Evolutionary conservation across 2,888 invertebrate species (phyloP).

Genomic region (Crossocerus cetratus): DNA sequence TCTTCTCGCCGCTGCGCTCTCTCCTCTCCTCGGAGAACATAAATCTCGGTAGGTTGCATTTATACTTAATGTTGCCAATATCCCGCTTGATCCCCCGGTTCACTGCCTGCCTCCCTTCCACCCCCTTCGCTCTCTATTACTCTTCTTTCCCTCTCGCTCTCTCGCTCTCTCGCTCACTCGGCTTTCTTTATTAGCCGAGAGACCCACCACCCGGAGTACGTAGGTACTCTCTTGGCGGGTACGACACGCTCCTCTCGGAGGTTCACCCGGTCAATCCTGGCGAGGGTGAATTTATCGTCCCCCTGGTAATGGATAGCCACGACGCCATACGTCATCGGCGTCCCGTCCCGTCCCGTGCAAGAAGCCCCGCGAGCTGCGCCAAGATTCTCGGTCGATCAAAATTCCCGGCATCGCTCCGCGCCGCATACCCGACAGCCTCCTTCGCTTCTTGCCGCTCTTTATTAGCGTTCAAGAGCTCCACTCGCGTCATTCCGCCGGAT

Average conservation of each 20-base stretch:
- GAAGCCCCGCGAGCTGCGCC: conserved; percentile 37
- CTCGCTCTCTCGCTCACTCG: conserved; percentile 18
- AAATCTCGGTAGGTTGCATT: conserved; percentile 71
- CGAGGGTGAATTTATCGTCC: conserved; percentile 62
- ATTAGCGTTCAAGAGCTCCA: neutral
- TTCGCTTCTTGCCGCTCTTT: neutral
- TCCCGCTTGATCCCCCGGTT: conserved; percentile 64
- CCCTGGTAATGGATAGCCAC: conserved; percentile 63
- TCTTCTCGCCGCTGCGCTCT: conserved; percentile 50
- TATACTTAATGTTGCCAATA: conserved; percentile 74
- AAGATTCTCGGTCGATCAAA: conserved; percentile 38
- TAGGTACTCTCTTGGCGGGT: conserved; percentile 39
- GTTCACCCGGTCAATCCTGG: conserved; percentile 63
- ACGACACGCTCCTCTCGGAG: conserved; percentile 58
- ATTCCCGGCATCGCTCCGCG: conserved; percentile 27
- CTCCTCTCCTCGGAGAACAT: conserved; percentile 61
- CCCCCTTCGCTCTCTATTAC: neutral
- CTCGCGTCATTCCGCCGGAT: too few relatives aligned
- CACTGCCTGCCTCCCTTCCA: conserved; percentile 43
- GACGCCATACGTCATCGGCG: conserved; percentile 65
- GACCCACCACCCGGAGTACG: conserved; percentile 60
- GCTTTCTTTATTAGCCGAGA: conserved; percentile 63
- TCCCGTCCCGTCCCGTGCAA: conserved; percentile 33
- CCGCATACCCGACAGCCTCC: neutral
- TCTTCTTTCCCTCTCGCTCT: conserved; percentile 14